Evolutionary conservation across 2,888 invertebrate genomes (phyloP).

Genomic region (Ptilodon capucinus): DNA sequence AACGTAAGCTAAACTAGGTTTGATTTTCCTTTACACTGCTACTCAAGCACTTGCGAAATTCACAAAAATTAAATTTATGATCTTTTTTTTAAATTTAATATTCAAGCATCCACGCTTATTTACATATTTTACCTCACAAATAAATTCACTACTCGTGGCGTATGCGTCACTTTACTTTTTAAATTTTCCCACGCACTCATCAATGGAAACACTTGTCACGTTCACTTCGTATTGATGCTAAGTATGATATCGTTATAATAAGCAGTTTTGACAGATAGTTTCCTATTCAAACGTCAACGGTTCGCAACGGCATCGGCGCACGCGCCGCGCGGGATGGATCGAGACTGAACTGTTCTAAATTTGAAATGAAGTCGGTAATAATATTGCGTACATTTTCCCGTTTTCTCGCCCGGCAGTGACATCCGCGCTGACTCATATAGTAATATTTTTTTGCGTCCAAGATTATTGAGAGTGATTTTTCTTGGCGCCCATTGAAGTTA

Average conservation of each 20-base stretch:
- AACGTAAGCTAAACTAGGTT: no score
- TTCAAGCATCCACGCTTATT: not conserved
- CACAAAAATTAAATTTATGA: not conserved
- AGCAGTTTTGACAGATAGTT: conserved; percentile 30
- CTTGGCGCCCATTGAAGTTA: conserved; percentile 25
- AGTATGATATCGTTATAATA: conserved; percentile 13
- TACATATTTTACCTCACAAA: not conserved
- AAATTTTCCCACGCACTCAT: not conserved
- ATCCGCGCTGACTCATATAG: conserved; percentile 59
- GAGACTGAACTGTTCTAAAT: conserved; percentile 77
- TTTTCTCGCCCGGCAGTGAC: conserved; percentile 62
- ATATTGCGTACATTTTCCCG: conserved; percentile 75
- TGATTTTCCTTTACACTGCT: no score
- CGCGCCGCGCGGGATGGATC: conserved; percentile 60
- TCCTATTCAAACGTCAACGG: conserved; percentile 40
- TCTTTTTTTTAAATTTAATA: no score
- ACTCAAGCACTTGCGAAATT: not conserved
- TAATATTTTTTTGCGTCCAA: conserved; percentile 38
- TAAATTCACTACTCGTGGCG: no score
- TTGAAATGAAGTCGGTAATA: conserved; percentile 77
- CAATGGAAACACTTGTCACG: conserved; percentile 21
- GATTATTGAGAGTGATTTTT: conserved; percentile 16
- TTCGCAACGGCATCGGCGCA: conserved; percentile 54
- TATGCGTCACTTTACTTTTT: no score
- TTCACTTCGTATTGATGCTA: conserved; percentile 9